Evolutionary conservation across 2,888 invertebrate genomes (phyloP).

Genomic region (Brenthis daphne): DNA sequence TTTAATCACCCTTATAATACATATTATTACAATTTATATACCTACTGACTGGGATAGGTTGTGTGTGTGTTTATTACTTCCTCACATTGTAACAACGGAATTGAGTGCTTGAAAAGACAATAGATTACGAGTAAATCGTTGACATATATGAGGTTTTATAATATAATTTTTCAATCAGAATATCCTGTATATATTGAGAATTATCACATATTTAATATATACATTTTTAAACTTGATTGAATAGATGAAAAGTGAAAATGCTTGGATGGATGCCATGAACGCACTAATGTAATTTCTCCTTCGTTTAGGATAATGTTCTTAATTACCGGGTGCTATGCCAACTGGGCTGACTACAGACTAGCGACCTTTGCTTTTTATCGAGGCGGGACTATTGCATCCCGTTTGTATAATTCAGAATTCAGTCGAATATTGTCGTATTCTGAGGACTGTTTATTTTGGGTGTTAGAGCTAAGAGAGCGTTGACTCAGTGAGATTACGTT

Average conservation of each 20-base stretch:
- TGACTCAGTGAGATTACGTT: constrained; percentile 80
- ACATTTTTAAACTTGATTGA: constrained; percentile 14
- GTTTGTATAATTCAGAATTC: constrained; percentile 62
- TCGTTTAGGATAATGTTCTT: constrained; percentile 19
- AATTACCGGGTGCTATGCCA: constrained; percentile 21
- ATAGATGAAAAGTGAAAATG: constrained; percentile 38
- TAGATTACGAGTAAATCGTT: no score
- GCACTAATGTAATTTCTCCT: constrained; percentile 20
- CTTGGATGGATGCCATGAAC: constrained; percentile 21
- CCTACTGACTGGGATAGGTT: no score
- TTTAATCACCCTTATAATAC: no score
- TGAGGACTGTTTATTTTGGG: constrained; percentile 71
- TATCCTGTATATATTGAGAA: no score
- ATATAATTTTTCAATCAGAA: no score
- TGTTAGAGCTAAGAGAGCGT: constrained; percentile 73
- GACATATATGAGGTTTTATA: no score
- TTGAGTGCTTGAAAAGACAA: no score
- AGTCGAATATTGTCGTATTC: constrained; percentile 64
- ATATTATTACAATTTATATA: no score
- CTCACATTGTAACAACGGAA: no score
- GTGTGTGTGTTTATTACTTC: no score
- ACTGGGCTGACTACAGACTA: constrained; percentile 12
- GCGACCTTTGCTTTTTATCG: constrained; percentile 10
- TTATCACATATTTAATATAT: neutral
- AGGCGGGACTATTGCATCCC: constrained; percentile 18